Percentiles rank a stretch among this genome's conserved stretches.
Conservation (phyloP, 2,113 vertebrate species). For the Pungitius pungitius region DNA sequence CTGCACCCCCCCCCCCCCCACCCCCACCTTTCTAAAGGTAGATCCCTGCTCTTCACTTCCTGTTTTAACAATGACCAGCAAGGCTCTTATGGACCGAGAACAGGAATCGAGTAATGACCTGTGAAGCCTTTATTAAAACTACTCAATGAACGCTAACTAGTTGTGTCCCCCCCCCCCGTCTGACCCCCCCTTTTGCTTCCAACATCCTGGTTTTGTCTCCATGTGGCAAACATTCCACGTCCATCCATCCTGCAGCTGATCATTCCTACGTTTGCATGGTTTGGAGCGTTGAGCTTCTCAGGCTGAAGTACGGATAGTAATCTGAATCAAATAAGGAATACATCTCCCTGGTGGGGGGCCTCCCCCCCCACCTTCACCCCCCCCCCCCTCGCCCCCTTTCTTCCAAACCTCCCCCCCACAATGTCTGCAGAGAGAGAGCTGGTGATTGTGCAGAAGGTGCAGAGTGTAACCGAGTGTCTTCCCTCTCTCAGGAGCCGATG, state of each 20-base stretch:
- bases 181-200: constrained; percentile 31
- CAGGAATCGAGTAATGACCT: background rate
- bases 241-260: constrained; percentile 43
- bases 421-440: background rate
- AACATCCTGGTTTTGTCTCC: constrained; percentile 55
- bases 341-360: constrained; percentile 28
- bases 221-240: constrained; percentile 44
- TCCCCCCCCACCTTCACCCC: constrained; percentile 15
- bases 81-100: background rate
- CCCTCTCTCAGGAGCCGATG: constrained; percentile 93
- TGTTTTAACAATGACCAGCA: background rate
- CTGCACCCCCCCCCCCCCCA: constrained; percentile 59
- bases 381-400: constrained; percentile 30
- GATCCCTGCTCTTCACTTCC: constrained; percentile 4
- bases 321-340: background rate
- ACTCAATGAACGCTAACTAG: background rate
- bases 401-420: constrained; percentile 26
- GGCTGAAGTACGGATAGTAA: constrained; percentile 1
- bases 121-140: background rate
- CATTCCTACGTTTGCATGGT: constrained; percentile 64
- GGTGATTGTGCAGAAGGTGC: background rate
- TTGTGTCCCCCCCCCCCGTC: constrained; percentile 18
- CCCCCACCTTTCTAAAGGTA: constrained; percentile 31
- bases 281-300: constrained; percentile 7
- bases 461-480: constrained; percentile 19